These are phyloP conservation scores for Corticium candelabrum DNA, from an alignment of 37 sponge, comb jelly and placozoan genomes.

Conservation along the genomic window DNA sequence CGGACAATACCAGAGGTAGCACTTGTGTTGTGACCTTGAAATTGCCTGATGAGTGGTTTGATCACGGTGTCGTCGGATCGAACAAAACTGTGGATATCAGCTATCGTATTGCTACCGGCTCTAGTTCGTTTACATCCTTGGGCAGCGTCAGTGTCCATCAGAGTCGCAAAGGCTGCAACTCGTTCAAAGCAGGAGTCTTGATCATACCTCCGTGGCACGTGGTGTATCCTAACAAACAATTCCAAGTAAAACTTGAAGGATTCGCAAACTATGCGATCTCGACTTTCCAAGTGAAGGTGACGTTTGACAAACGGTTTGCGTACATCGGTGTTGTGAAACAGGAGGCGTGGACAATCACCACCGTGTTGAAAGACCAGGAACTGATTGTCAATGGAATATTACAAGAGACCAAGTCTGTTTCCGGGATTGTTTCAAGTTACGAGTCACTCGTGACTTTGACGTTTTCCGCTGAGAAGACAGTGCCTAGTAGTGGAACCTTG, in stretches of 20 bases:
- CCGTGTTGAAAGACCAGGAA: neutral
- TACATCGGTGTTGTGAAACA: neutral
- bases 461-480: neutral
- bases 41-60: neutral
- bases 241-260: neutral
- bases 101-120: neutral
- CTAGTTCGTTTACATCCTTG: neutral
- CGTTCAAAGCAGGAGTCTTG: neutral
- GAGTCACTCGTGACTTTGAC: neutral
- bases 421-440: neutral
- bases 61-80: neutral
- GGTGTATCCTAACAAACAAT: neutral
- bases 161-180: neutral
- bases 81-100: neutral
- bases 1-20: neutral
- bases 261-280: neutral
- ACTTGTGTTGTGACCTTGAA: neutral
- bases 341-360: neutral
- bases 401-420: neutral
- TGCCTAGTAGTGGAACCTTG: neutral
- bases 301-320: neutral
- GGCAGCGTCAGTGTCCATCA: neutral
- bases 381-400: conserved; percentile 2
- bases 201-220: neutral
- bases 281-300: neutral